Conservation (phyloP, 2,113 vertebrate genomes). For the Gambusia holbrooki region DNA sequence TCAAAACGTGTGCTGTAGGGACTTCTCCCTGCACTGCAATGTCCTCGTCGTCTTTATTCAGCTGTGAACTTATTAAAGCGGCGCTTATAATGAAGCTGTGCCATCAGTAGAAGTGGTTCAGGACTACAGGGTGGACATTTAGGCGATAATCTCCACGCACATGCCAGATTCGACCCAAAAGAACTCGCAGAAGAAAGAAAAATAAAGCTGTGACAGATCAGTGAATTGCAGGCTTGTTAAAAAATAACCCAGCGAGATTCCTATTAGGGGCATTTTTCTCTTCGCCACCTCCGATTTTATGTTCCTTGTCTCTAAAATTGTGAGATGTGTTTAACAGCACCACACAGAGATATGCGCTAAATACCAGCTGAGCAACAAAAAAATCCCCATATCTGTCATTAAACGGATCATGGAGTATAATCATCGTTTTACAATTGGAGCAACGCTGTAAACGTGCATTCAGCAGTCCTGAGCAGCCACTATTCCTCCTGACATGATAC, state of each 20-base stretch:
- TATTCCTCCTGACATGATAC: slow-evolving; percentile 72
- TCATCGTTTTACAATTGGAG: slow-evolving; percentile 69
- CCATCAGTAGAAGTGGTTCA: slow-evolving; percentile 16
- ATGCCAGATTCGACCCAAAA: slow-evolving; percentile 55
- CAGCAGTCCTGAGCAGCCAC: slow-evolving; percentile 62
- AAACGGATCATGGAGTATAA: slow-evolving; percentile 70
- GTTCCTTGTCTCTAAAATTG: slow-evolving; percentile 43
- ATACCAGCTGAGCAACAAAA: slow-evolving; percentile 61
- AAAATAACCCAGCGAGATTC: slow-evolving; percentile 51
- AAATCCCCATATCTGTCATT: slow-evolving; percentile 72
- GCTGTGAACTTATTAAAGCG: slow-evolving; percentile 64
- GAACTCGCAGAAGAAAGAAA: slow-evolving; percentile 35
- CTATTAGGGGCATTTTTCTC: slow-evolving; percentile 46
- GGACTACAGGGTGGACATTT: slow-evolving; percentile 48
- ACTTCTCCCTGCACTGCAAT: background rate
- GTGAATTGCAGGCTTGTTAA: slow-evolving; percentile 39
- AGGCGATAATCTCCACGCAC: slow-evolving; percentile 37
- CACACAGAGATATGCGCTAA: slow-evolving; percentile 71
- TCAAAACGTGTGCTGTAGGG: background rate
- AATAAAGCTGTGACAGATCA: slow-evolving; percentile 56
- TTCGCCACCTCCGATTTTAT: slow-evolving; percentile 50
- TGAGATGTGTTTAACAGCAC: slow-evolving; percentile 62
- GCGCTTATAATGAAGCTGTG: slow-evolving; percentile 61
- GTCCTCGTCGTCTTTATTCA: background rate
- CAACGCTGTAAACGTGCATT: slow-evolving; percentile 62